Conservation (phyloP, 2,888 invertebrate species). For the Encarsia formosa region DNA sequence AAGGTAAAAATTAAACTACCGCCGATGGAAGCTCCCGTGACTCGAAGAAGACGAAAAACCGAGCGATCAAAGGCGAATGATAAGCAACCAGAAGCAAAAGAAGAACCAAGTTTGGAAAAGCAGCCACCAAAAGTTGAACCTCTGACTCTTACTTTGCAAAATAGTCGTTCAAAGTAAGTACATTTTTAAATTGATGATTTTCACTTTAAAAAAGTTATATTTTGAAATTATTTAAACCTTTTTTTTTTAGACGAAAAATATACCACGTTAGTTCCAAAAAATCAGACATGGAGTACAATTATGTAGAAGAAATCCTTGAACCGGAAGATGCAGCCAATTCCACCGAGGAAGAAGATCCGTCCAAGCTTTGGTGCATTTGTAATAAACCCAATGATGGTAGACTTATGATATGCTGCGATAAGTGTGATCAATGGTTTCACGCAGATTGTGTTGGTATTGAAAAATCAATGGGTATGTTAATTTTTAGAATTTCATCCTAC, state of each 20-base stretch:
- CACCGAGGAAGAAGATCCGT: slow-evolving; percentile 89
- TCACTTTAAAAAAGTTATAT: too few relatives aligned
- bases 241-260: too few relatives aligned
- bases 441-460: slow-evolving; percentile 95
- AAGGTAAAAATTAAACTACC: slow-evolving; percentile 74
- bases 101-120: slow-evolving; percentile 13
- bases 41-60: slow-evolving; percentile 67
- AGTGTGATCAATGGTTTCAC: slow-evolving; percentile 96
- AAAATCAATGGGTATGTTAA: slow-evolving; percentile 71
- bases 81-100: slow-evolving; percentile 38
- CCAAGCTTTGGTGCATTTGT: slow-evolving; percentile 92
- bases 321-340: slow-evolving; percentile 57
- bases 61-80: too few relatives aligned
- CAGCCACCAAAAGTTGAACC: slow-evolving; percentile 15
- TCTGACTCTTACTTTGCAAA: slow-evolving; percentile 17
- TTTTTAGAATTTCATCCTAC: too few relatives aligned
- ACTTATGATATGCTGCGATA: slow-evolving; percentile 97
- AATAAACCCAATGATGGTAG: slow-evolving; percentile 91
- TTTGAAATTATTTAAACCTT: too few relatives aligned
- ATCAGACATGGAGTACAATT: slow-evolving; percentile 26
- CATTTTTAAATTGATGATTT: background rate
- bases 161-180: slow-evolving; percentile 25
- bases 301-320: slow-evolving; percentile 58
- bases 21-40: slow-evolving; percentile 79
- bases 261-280: slow-evolving; percentile 18